Evolutionary conservation across 2,888 invertebrate genomes (phyloP).

Genomic region (Noctua janthe): DNA sequence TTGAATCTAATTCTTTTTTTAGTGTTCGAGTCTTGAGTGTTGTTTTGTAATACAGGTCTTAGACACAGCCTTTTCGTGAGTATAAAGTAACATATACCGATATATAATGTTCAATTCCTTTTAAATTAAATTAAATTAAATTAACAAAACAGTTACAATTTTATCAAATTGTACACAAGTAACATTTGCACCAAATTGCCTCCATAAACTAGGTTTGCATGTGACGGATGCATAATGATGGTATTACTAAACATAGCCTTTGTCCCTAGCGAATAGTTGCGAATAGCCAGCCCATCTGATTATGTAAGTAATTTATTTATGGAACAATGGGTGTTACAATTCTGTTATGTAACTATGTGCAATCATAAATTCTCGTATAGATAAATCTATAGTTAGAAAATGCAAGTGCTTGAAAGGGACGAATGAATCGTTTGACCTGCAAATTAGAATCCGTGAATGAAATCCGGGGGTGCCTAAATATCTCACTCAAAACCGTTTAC

Average conservation of each 20-base stretch:
- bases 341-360: conserved; percentile 4
- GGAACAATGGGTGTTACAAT: background rate
- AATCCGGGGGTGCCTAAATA: background rate
- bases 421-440: background rate
- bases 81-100: background rate
- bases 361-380: background rate
- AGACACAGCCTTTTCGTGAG: background rate
- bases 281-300: conserved; percentile 50
- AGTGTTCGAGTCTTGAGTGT: background rate
- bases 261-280: conserved; percentile 53
- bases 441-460: background rate
- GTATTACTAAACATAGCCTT: conserved; percentile 44
- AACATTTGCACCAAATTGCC: background rate
- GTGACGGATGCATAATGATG: conserved; percentile 32
- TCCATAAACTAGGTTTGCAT: conserved; percentile 38
- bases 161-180: too few species aligned
- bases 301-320: conserved; percentile 33
- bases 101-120: background rate
- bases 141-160: background rate
- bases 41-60: background rate
- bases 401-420: background rate
- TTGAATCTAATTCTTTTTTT: too few species aligned
- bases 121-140: conserved; percentile 6
- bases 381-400: background rate
- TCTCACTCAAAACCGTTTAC: background rate